Evolutionary conservation across 1,140 invertebrate species (phyloP).

Genomic region (Physella acuta): DNA sequence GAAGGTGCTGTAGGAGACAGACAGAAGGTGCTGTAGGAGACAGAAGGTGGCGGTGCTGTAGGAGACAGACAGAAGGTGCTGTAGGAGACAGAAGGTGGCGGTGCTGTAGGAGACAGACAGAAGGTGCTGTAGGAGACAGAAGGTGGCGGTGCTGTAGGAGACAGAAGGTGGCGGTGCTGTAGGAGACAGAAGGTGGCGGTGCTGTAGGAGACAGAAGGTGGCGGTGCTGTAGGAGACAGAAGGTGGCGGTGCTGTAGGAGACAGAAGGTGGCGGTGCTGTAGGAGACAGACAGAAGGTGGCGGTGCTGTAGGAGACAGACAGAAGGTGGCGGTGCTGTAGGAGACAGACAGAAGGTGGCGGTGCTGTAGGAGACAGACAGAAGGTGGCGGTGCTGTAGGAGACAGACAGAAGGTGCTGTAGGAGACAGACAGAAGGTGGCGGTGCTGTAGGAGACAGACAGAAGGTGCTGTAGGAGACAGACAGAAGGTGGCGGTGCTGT

Average conservation of each 20-base stretch:
- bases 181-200: constrained; percentile 16
- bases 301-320: too few species aligned
- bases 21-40: constrained; percentile 25
- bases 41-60: constrained; percentile 28
- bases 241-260: constrained; percentile 26
- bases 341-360: not conserved
- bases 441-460: constrained; percentile 13
- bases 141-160: constrained; percentile 27
- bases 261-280: constrained; percentile 28
- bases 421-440: constrained; percentile 28
- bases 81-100: constrained; percentile 26
- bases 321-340: constrained; percentile 28
- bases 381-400: constrained; percentile 28
- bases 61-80: constrained; percentile 16
- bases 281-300: not conserved
- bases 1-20: constrained; percentile 17
- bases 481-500: constrained; percentile 28
- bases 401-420: too few species aligned
- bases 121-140: too few species aligned
- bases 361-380: too few species aligned
- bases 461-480: too few species aligned
- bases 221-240: constrained; percentile 21
- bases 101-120: constrained; percentile 16
- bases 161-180: constrained; percentile 28
- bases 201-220: constrained; percentile 25